Evolutionary conservation across 2,797 vertebrate genomes (phyloP).

Genomic region (Chaetodon trifasciatus): DNA sequence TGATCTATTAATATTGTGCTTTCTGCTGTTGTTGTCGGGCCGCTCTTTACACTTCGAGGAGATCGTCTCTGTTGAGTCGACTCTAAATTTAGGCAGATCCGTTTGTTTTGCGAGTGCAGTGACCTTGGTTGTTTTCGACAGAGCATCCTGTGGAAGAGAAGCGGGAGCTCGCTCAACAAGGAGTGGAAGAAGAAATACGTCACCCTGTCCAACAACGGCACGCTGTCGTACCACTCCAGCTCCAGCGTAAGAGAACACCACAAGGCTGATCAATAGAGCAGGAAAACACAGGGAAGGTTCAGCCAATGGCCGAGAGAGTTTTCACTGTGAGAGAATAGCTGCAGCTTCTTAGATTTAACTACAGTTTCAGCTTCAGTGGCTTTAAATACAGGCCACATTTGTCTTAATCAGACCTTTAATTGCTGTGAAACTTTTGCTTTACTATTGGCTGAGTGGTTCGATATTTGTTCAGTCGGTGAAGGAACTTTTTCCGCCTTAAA

Average conservation of each 20-base stretch:
- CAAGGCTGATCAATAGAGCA: slow-evolving; percentile 34
- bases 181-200: slow-evolving; percentile 99
- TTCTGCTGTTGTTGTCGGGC: slow-evolving; percentile 41
- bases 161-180: slow-evolving; percentile 97
- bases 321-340: slow-evolving; percentile 3
- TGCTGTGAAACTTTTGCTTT: background rate
- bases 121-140: slow-evolving; percentile 67
- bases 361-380: too few species aligned
- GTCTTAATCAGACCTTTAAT: background rate
- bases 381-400: background rate
- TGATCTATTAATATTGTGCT: slow-evolving; percentile 69
- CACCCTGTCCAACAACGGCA: slow-evolving; percentile 93
- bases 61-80: background rate
- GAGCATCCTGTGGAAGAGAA: slow-evolving; percentile 95
- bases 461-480: background rate
- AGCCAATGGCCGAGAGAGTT: background rate
- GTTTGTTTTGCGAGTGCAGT: background rate
- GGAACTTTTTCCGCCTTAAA: background rate
- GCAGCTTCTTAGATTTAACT: slow-evolving; percentile 31
- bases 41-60: slow-evolving; percentile 47
- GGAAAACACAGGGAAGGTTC: slow-evolving; percentile 33
- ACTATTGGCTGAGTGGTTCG: slow-evolving; percentile 7
- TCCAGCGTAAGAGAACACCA: slow-evolving; percentile 88
- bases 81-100: slow-evolving; percentile 58
- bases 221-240: slow-evolving; percentile 94